A percentile compares a stretch with the other conserved stretches of the same genome.
phyloP scores from a whole-genome alignment of 1,140 invertebrate species.

The Sitophilus oryzae region DNA sequence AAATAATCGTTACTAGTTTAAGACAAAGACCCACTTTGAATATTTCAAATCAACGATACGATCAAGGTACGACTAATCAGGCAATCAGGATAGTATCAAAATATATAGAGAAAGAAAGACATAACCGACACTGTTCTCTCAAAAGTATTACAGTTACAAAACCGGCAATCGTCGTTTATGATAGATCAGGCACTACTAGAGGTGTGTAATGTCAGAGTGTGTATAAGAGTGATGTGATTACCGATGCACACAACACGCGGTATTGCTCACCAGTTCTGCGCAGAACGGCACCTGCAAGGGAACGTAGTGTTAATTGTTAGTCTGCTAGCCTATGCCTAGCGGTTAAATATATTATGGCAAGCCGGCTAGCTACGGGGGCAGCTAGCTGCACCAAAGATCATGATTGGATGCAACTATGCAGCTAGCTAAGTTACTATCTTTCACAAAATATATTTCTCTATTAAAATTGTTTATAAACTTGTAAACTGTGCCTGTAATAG shows the following conservation, averaged over 20 bases:
- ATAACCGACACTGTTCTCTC: neutral
- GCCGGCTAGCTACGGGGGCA: slow-evolving; percentile 29
- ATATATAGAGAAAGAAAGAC: no score
- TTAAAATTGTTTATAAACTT: no score
- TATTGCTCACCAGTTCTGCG: slow-evolving; percentile 85
- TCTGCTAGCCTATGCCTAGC: slow-evolving; percentile 38
- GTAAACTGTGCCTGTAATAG: no score
- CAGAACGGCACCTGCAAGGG: slow-evolving; percentile 76
- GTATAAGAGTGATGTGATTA: slow-evolving; percentile 54
- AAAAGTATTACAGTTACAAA: slow-evolving; percentile 1
- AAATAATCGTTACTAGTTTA: no score
- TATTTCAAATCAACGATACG: neutral
- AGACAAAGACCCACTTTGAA: neutral
- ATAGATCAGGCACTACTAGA: slow-evolving; percentile 43
- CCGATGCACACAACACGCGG: slow-evolving; percentile 87
- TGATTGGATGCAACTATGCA: slow-evolving; percentile 13
- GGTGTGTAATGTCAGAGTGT: slow-evolving; percentile 39
- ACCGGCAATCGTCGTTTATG: slow-evolving; percentile 1
- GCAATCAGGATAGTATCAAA: no score
- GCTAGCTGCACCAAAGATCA: neutral
- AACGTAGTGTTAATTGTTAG: slow-evolving; percentile 56
- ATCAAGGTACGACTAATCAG: neutral
- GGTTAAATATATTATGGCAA: slow-evolving; percentile 32
- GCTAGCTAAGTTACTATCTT: slow-evolving; percentile 18
- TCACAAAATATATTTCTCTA: no score